Base-by-base conservation (phyloP, 2,888 invertebrate species). In the Helleia helle region DNA sequence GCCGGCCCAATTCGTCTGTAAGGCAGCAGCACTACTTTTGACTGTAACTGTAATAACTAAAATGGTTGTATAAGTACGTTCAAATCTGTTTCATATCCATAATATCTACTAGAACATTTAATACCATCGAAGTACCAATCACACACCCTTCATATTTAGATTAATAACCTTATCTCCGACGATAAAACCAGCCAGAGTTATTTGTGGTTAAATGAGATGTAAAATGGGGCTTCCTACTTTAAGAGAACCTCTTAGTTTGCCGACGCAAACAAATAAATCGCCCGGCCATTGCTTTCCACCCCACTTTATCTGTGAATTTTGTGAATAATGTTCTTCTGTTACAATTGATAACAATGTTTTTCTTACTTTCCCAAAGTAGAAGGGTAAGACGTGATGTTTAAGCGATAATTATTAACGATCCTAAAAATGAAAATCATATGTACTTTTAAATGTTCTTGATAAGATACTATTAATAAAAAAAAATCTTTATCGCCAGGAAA, bases 181-280 rank as follows among this genome's bases (percentile, higher is more conserved):
- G 26, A 36, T 36, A 26, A 24, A 36, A 13, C 36, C 22, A n/a
- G 36, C 40, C 36, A 31, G 38, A 46, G 50, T 51, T 51, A 55
- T 58, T 60, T 50, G 58, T 49, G 54, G 61, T 59, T 52, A 68
- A 70, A 70, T 67, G 68, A 62, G 65, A 66, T 70, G 69, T 71
- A 64, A 71, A 69, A 68, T 63, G 65, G 62, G 59, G 59, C 62
- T 59, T 49, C 59, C 61, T 65, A 60, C 60, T 65, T 65, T 62
- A 62, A 67, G 63, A 60, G 60, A 59, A 61, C 59, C 59, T 61
- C 58, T 63, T 59, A 56, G 61, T 65, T 55, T 52, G 50, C 54
- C 52, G 55, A 55, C 54, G 58, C 58, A 66, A 67, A 68, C 65
- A 68, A 67, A 70, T 63, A 64, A 67, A 66, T 71, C 60, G 57